phyloP scores from a whole-genome alignment of 2,797 vertebrate species.

The Mycteria americana region DNA sequence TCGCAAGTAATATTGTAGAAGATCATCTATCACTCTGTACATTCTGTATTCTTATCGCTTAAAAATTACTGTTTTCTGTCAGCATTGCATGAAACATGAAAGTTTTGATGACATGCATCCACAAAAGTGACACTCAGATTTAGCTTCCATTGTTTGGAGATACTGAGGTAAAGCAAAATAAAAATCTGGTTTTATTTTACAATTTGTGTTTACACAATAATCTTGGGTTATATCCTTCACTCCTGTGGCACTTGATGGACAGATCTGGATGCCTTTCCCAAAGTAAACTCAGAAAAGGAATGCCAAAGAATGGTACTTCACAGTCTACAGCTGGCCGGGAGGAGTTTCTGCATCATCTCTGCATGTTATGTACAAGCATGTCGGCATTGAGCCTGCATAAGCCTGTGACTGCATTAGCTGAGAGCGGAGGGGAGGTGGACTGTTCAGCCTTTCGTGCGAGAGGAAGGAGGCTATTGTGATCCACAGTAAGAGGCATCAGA shows the following conservation, averaged over 20 bases:
- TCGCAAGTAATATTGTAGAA: background rate
- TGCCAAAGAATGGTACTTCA: background rate
- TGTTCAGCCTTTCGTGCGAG: background rate
- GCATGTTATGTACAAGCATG: background rate
- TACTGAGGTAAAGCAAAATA: background rate
- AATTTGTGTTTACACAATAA: background rate
- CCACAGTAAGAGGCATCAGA: background rate
- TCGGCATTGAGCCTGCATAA: background rate
- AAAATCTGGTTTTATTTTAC: background rate
- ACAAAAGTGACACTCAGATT: background rate
- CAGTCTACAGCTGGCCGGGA: background rate
- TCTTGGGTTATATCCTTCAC: background rate
- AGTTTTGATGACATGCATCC: background rate
- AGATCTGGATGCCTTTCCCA: background rate
- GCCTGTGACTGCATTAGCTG: accelerated
- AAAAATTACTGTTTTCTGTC: background rate
- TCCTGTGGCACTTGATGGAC: background rate
- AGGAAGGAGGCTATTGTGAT: background rate
- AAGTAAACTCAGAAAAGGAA: background rate
- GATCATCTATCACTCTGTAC: background rate
- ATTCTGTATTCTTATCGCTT: background rate
- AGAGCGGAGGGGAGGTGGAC: background rate
- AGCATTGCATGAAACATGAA: background rate
- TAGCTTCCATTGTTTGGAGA: background rate
- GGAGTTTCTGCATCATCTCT: background rate